A percentile compares a stretch with the other conserved stretches of the same genome.
phyloP scores from a whole-genome alignment of 2,113 vertebrate species.

The Etia nguti region DNA sequence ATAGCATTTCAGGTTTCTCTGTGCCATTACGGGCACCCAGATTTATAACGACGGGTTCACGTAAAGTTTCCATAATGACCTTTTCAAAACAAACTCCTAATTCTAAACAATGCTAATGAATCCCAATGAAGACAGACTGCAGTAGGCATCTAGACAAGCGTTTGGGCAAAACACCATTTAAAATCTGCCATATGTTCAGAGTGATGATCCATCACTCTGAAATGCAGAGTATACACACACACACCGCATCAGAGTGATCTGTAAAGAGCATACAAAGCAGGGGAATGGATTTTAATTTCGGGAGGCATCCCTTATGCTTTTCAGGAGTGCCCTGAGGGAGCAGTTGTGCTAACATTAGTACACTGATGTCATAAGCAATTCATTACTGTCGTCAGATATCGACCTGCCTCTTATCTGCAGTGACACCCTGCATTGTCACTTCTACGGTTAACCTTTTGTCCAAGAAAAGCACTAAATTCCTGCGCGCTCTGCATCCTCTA shows the following conservation, averaged over 20 bases:
- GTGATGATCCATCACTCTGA: not conserved
- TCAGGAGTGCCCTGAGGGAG: conserved; percentile 8
- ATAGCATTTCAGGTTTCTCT: conserved; percentile 21
- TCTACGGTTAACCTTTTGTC: not conserved
- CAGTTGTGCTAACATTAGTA: conserved; percentile 25
- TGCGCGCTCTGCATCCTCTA: not conserved
- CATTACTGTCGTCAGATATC: conserved; percentile 38
- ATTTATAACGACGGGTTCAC: conserved; percentile 34
- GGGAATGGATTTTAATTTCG: conserved; percentile 4
- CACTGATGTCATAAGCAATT: conserved; percentile 55
- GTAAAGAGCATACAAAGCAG: conserved; percentile 15
- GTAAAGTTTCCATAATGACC: conserved; percentile 36
- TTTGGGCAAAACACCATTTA: not conserved
- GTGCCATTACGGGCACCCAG: not conserved
- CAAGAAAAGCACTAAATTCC: not conserved
- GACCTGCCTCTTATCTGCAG: conserved; percentile 32
- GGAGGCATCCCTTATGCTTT: conserved; percentile 26
- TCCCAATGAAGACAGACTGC: not conserved
- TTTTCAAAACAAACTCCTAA: conserved; percentile 30
- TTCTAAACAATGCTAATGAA: conserved; percentile 29
- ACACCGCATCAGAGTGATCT: not conserved
- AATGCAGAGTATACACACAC: not conserved
- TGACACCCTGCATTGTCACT: conserved; percentile 10
- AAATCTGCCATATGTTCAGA: not conserved
- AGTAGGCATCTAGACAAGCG: not conserved